Base-by-base conservation (phyloP, 2,113 vertebrate genomes). In the Anoura caudifer region DNA sequence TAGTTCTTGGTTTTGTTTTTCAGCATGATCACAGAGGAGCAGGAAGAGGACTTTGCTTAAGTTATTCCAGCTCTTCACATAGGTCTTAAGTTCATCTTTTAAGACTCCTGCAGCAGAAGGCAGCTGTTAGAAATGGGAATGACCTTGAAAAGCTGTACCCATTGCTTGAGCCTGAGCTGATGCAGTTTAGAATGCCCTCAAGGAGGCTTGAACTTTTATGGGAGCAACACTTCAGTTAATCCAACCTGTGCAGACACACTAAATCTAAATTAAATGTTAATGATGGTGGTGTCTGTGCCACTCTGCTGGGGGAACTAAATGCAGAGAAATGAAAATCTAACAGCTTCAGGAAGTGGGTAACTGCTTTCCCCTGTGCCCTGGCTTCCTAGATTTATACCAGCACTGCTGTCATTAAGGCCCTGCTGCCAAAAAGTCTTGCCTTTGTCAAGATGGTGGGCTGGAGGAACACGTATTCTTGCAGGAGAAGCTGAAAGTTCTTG, bases 211-310 rank as follows among this genome's bases (percentile, higher is more conserved):
- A 56, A 65, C 54, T 76, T 89, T 76, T 33, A 90, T 36, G 86
- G 90, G 26, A 63, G 11, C 47, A 93, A 43, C 65, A 87, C 19
- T 22, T 65, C 4, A 28, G 76, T 38, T 80, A 24, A 61, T 45
- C 41, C 19, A 26, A 83, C 38, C 84, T 36, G 26, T 28, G 80
- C 47, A 80, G 67, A 81, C 1, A 12, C 2, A 83, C 50, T 90
- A 92, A 92, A 84, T 95, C 50, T 92, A 87, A 96, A 94, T 92
- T 59, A 96, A 94, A 84, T 77, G 76, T 85, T 92, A 96, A 92
- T 45, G 80, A 77, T 36, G 12, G 82, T 31, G n/a, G 36, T 72
- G 47, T 86, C 83, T 47, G 41, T 61, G 36, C 47, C 79, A 52
- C 28, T 92, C 90, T 87, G 36, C 63, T 95, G 91, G 80, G 87